Conservation (phyloP, 2,888 invertebrate genomes). For the Coremacera marginata region DNA sequence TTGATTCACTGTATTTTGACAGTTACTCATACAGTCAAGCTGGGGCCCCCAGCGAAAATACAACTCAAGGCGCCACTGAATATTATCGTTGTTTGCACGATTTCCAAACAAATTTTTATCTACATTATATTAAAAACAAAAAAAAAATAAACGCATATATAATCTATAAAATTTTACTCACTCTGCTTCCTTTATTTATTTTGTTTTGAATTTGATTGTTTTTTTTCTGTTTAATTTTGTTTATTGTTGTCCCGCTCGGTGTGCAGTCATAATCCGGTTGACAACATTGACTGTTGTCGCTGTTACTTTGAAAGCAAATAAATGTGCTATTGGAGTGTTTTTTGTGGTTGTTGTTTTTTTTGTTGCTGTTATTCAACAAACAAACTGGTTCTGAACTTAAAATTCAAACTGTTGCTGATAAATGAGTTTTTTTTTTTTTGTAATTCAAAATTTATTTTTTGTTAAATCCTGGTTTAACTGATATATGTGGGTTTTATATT, state of each 20-base stretch:
- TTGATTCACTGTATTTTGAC: too few species aligned
- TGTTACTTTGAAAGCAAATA: background rate
- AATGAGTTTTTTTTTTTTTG: background rate
- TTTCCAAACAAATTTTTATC: conserved; percentile 10
- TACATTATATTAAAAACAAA: too few species aligned
- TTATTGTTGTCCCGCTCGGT: conserved; percentile 16
- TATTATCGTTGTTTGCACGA: background rate
- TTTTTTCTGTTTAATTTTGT: background rate
- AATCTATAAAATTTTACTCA: background rate
- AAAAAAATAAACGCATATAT: background rate
- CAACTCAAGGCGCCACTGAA: too few species aligned
- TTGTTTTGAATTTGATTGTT: background rate
- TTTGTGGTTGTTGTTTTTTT: background rate
- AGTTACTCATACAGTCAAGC: too few species aligned
- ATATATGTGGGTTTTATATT: too few species aligned
- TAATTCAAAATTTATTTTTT: background rate
- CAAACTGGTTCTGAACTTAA: conserved; percentile 18
- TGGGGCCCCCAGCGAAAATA: too few species aligned
- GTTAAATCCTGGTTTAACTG: too few species aligned
- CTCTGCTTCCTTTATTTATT: conserved; percentile 9
- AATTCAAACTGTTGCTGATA: background rate
- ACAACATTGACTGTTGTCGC: conserved; percentile 18
- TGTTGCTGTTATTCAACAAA: conserved; percentile 21
- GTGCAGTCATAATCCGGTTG: conserved; percentile 21
- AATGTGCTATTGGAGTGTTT: background rate